These are phyloP conservation scores for Lamproptera curius DNA, from an alignment of 2,888 invertebrate species.

Conservation along the genomic window DNA sequence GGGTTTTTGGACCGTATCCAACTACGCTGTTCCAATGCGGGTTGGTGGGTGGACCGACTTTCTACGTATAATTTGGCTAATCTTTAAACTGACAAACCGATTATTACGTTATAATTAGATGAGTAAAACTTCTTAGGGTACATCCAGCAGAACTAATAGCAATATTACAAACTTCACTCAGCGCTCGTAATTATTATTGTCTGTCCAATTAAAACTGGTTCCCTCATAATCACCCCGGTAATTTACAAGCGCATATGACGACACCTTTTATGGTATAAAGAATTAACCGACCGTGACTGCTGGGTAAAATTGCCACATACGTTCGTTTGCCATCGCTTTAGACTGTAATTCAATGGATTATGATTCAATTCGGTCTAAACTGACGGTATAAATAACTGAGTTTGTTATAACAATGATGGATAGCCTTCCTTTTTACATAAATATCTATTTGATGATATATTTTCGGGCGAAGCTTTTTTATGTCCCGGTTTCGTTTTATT, in stretches of 20 bases:
- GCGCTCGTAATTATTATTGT: slow-evolving; percentile 6
- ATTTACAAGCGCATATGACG: slow-evolving; percentile 25
- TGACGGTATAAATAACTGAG: background rate
- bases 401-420: slow-evolving; percentile 20
- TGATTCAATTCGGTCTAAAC: background rate
- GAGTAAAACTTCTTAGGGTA: too few species aligned
- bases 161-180: background rate
- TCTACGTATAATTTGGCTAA: too few species aligned
- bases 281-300: slow-evolving; percentile 23
- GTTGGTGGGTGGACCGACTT: too few species aligned
- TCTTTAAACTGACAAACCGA: too few species aligned
- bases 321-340: background rate
- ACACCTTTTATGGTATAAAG: slow-evolving; percentile 23
- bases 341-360: background rate
- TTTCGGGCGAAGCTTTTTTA: slow-evolving; percentile 23
- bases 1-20: too few species aligned
- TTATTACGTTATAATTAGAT: too few species aligned
- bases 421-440: slow-evolving; percentile 23
- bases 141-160: slow-evolving; percentile 9
- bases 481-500: slow-evolving; percentile 15
- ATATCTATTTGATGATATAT: slow-evolving; percentile 24
- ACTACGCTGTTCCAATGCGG: too few species aligned
- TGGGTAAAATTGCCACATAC: slow-evolving; percentile 1
- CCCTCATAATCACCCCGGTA: slow-evolving; percentile 5
- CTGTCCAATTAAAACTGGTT: slow-evolving; percentile 14